These are phyloP conservation scores for Mesembrinibis cayennensis DNA, from an alignment of 2,113 vertebrate genomes.

Conservation along the genomic window DNA sequence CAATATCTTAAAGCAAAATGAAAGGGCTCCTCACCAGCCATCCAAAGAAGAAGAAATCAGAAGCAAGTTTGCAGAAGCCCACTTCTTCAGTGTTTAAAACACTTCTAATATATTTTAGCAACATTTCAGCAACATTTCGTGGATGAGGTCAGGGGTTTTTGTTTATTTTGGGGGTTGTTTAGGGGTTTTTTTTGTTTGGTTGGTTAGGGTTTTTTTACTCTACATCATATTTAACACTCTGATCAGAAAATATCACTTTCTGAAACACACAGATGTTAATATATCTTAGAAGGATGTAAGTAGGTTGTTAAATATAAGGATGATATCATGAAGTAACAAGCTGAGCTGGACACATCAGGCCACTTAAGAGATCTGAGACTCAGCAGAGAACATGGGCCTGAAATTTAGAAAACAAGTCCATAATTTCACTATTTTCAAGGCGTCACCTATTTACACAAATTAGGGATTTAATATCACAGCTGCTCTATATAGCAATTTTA, in stretches of 20 bases:
- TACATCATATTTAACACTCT: background rate
- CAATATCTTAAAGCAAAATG: background rate
- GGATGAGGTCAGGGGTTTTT: background rate
- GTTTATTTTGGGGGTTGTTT: background rate
- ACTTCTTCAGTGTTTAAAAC: background rate
- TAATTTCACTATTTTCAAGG: background rate
- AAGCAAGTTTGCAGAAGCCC: background rate
- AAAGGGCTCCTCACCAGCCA: background rate
- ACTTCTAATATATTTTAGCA: conserved; percentile 13
- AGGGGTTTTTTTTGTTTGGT: no score
- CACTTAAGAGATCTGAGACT: background rate
- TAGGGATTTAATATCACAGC: background rate
- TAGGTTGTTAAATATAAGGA: background rate
- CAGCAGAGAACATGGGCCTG: background rate
- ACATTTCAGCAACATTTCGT: background rate
- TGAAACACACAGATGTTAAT: background rate
- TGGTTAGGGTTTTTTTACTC: background rate
- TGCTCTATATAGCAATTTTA: background rate
- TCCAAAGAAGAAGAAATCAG: background rate
- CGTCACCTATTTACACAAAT: background rate
- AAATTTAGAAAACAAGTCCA: background rate
- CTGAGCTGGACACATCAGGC: background rate
- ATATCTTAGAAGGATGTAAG: background rate
- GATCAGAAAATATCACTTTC: background rate
- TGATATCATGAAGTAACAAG: background rate